Evolutionary conservation across 35 echinoderm and acorn worm species (phyloP), one percentile per base, ranked within the genome.

Genomic region (Apostichopus parvimensis): DNA sequence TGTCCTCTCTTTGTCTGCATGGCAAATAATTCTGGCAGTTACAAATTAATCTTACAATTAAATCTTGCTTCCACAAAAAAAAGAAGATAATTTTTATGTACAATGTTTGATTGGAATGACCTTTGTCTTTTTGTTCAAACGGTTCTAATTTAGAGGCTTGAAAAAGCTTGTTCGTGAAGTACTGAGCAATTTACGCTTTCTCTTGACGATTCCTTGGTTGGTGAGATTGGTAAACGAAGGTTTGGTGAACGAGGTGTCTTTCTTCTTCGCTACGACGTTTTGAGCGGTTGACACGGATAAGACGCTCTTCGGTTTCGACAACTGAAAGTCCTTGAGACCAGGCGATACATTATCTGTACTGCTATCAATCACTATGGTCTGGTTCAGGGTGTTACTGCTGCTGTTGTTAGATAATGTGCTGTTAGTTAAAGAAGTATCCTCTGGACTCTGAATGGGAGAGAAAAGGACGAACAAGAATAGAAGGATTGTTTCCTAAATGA

Each of bases 131-230:
- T 45, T 45, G 34, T 45, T 45, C 34, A 26, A 80, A 59, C 14
- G 20, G 10, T 56, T 62, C 65, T 15, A 88, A 24, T 70, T 83
- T 11, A 95, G 82, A 82, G 94, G 94, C 87, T 95, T 95, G 87
- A 95, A 95, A 56, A 95, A 95, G 22, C 91, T 91, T 52, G 68
- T 93, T 54, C 13, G 90, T 1, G 87, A 80, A 28, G 72, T 64
- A 86, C 72, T 85, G n/a, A 95, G 87, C 73, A 95, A 77, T 57
- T 95, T 95, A 78, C 91, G 77, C 57, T 95, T 95, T 54, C 94
- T 62, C 45, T 91, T 95, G 21, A 90, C 66, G 15, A 90, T 83
- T 56, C 91, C 92, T 8, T 79, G 54, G 54, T 91, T 86, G 64
- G 88, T 87, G 22, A 91, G 9, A 10, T 72, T 68, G 2, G 34